Evolutionary conservation across 2,113 vertebrate species (phyloP).

Genomic region (Crotalus helleri): DNA sequence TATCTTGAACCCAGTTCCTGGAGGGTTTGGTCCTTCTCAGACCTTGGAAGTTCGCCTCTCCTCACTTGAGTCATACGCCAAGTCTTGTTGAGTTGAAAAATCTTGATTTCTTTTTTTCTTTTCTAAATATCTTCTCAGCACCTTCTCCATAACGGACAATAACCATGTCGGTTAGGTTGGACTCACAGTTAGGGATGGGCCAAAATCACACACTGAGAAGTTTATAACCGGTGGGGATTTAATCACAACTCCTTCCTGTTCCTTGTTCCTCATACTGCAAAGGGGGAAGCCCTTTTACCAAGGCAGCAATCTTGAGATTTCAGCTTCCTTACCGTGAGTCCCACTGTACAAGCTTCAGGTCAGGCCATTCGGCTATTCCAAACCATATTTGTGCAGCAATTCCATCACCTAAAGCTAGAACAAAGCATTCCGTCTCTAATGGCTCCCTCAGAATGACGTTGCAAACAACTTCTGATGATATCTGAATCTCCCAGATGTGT

Average conservation of each 20-base stretch:
- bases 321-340: neutral
- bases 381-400: neutral
- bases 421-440: neutral
- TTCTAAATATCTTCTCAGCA: neutral
- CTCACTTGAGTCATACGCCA: neutral
- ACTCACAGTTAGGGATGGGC: neutral
- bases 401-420: slow-evolving; percentile 5
- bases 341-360: neutral
- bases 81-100: neutral
- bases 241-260: neutral
- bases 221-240: neutral
- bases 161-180: neutral
- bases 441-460: slow-evolving; percentile 25
- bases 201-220: neutral
- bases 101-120: neutral
- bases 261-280: neutral
- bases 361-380: neutral
- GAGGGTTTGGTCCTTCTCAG: neutral
- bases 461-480: neutral
- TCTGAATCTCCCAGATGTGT: slow-evolving; percentile 21
- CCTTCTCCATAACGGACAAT: neutral
- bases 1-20: neutral
- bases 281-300: neutral
- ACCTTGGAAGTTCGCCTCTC: neutral
- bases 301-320: neutral